Conservation (phyloP, 2,888 invertebrate species). For the Adelognathus sp. region DNA sequence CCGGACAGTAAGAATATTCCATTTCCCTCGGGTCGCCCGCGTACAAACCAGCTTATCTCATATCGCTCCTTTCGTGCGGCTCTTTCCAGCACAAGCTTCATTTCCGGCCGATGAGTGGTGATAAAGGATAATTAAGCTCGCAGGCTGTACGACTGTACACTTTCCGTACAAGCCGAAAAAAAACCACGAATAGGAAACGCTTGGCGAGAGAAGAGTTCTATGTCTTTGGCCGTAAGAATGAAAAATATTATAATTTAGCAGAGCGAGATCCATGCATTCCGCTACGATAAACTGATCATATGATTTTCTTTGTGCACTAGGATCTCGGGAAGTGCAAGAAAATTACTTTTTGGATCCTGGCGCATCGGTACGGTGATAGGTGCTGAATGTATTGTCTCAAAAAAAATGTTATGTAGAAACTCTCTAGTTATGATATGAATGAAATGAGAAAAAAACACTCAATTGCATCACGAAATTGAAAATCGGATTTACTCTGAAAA, state of each 20-base stretch:
- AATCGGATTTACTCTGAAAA: too few relatives aligned
- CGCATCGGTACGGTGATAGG: too few relatives aligned
- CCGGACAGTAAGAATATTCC: conserved; percentile 35
- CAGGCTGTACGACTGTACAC: conserved; percentile 34
- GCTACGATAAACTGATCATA: too few relatives aligned
- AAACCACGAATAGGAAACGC: conserved; percentile 26
- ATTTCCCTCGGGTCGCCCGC: conserved; percentile 36
- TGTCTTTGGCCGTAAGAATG: neutral
- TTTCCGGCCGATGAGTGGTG: conserved; percentile 58
- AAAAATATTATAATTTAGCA: neutral
- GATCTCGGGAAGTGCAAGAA: too few relatives aligned
- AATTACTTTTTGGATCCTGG: too few relatives aligned
- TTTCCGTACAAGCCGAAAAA: conserved; percentile 24
- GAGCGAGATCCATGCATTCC: too few relatives aligned
- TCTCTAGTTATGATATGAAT: too few relatives aligned
- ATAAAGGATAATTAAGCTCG: conserved; percentile 62
- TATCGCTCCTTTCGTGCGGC: conserved; percentile 51
- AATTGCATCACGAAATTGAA: too few relatives aligned
- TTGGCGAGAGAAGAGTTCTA: conserved; percentile 17
- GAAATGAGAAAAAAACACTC: too few relatives aligned
- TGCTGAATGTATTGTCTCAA: too few relatives aligned
- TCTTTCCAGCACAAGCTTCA: conserved; percentile 38
- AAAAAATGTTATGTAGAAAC: too few relatives aligned
- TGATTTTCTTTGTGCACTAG: too few relatives aligned
- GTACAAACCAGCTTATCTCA: conserved; percentile 51